These are phyloP conservation scores for Lichenostomus cassidix DNA, from an alignment of 2,113 vertebrate species.

Conservation along the genomic window DNA sequence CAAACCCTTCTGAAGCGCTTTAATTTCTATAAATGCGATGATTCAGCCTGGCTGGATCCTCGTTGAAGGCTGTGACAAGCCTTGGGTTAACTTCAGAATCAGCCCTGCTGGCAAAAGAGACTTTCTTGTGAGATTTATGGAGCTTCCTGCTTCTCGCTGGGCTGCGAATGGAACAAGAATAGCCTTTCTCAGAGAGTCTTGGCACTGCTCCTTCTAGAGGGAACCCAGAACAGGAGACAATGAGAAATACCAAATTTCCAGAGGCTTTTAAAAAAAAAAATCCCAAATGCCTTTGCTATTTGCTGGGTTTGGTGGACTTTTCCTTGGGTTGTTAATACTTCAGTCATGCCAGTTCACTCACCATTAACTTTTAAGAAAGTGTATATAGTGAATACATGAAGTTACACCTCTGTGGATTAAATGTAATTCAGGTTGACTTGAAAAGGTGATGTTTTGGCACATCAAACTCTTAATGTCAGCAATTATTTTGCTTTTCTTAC, in stretches of 20 bases:
- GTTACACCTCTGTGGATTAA: neutral
- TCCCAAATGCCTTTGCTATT: neutral
- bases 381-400: neutral
- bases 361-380: neutral
- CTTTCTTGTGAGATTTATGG: slow-evolving; percentile 56
- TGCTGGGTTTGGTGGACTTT: neutral
- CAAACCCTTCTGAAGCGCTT: neutral
- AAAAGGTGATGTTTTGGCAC: neutral
- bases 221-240: slow-evolving; percentile 47
- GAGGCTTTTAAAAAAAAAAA: neutral
- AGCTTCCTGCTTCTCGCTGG: slow-evolving; percentile 48
- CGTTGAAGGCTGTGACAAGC: slow-evolving; percentile 24
- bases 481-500: neutral
- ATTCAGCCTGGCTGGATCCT: slow-evolving; percentile 15
- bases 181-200: slow-evolving; percentile 49
- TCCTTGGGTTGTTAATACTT: neutral
- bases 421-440: neutral
- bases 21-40: neutral
- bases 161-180: slow-evolving; percentile 56
- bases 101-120: slow-evolving; percentile 30
- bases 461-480: neutral
- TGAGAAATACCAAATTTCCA: slow-evolving; percentile 48
- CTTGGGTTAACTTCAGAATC: slow-evolving; percentile 46
- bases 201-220: slow-evolving; percentile 39
- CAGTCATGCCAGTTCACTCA: neutral